These are phyloP conservation scores for Stenopsyche tienmushanensis DNA, from an alignment of 1,140 invertebrate species.

Conservation along the genomic window DNA sequence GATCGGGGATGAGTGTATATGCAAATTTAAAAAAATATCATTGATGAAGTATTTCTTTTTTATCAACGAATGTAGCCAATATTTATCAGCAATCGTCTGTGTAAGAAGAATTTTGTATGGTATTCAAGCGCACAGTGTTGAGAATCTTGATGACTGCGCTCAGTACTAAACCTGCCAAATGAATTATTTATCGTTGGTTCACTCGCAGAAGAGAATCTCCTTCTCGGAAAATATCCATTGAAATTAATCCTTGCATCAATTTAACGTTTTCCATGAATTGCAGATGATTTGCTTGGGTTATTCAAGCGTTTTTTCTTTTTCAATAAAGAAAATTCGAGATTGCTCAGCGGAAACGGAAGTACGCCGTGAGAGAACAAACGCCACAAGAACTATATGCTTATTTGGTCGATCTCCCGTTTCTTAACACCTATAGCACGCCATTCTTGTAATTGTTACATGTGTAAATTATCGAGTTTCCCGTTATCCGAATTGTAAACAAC, in stretches of 20 bases:
- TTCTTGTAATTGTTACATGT: background rate
- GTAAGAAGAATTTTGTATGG: too few relatives aligned
- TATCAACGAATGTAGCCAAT: too few relatives aligned
- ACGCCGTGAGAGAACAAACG: background rate
- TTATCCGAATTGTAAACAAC: background rate
- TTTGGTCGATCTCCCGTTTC: background rate
- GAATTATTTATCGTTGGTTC: background rate
- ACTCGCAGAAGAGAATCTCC: background rate
- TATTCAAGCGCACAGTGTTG: too few relatives aligned
- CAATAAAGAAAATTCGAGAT: background rate
- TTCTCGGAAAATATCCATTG: background rate
- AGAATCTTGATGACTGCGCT: too few relatives aligned
- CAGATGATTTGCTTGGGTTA: background rate
- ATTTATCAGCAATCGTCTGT: too few relatives aligned
- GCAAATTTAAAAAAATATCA: too few relatives aligned
- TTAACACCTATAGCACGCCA: background rate
- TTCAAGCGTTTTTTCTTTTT: background rate
- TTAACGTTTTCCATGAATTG: background rate
- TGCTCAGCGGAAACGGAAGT: background rate
- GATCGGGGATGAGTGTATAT: too few relatives aligned
- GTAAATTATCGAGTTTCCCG: background rate
- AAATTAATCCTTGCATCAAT: background rate
- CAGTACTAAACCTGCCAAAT: background rate
- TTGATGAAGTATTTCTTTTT: too few relatives aligned
- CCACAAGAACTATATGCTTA: background rate